Conservation (phyloP, 2,888 invertebrate species). For the Xestia c-nigrum region DNA sequence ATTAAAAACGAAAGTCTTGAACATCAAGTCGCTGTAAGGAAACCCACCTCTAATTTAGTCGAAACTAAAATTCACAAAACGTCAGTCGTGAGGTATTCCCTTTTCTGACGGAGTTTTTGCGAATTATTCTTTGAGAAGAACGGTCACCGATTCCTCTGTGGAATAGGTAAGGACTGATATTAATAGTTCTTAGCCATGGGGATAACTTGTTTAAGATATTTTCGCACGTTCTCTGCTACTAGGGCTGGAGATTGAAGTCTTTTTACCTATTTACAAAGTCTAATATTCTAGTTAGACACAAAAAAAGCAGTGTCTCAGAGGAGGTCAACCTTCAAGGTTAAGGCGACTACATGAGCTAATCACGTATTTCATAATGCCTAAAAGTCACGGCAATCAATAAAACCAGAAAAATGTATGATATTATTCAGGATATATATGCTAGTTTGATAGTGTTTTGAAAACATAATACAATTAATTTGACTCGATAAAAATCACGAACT, state of each 20-base stretch:
- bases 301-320: too few species aligned
- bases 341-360: too few species aligned
- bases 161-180: slow-evolving; percentile 50
- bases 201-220: slow-evolving; percentile 11
- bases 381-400: too few species aligned
- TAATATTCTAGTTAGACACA: too few species aligned
- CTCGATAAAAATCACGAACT: too few species aligned
- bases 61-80: slow-evolving; percentile 56
- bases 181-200: slow-evolving; percentile 39
- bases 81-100: slow-evolving; percentile 48
- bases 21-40: neutral
- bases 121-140: slow-evolving; percentile 47
- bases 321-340: too few species aligned
- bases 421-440: too few species aligned
- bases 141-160: slow-evolving; percentile 41
- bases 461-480: too few species aligned
- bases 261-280: neutral
- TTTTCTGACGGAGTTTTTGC: slow-evolving; percentile 40
- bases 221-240: neutral
- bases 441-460: too few species aligned
- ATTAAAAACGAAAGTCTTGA: neutral
- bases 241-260: neutral
- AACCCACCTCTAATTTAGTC: slow-evolving; percentile 39
- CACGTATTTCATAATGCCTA: too few species aligned
- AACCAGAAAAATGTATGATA: too few species aligned